phyloP scores from a whole-genome alignment of 30 jellyfish, hydroid and myxozoan species.

The Aurelia sp. region DNA sequence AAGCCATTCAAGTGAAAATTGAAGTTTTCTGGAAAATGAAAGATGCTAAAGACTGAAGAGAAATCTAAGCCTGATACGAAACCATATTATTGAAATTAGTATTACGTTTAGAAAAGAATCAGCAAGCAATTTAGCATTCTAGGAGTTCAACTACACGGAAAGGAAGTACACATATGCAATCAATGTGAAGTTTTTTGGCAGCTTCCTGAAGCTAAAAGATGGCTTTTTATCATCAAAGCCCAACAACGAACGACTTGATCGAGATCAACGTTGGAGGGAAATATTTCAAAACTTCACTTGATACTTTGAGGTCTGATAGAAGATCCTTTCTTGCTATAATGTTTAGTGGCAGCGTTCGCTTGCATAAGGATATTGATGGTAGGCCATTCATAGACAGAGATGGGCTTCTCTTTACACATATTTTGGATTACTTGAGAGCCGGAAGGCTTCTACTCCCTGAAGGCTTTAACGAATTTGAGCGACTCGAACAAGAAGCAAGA shows the following conservation, averaged over 20 bases:
- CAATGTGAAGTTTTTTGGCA: too few relatives aligned
- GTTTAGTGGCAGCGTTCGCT: conserved; percentile 64
- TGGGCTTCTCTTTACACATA: conserved; percentile 45
- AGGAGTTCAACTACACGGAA: too few relatives aligned
- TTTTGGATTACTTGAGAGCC: conserved; percentile 53
- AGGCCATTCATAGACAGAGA: conserved; percentile 58
- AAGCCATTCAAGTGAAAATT: too few relatives aligned
- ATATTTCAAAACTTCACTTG: conserved; percentile 33
- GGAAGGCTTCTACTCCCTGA: conserved; percentile 51
- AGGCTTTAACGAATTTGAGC: conserved; percentile 48
- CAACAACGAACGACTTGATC: background rate
- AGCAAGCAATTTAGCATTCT: too few relatives aligned
- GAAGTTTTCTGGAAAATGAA: too few relatives aligned
- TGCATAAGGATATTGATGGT: conserved; percentile 31
- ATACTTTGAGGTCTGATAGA: conserved; percentile 40
- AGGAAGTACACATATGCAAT: too few relatives aligned
- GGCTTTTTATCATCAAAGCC: background rate
- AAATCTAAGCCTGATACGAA: too few relatives aligned
- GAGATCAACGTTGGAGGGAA: conserved; percentile 70
- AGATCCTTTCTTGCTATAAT: conserved; percentile 53
- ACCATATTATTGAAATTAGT: too few relatives aligned
- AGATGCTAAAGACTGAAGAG: too few relatives aligned
- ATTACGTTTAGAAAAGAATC: too few relatives aligned
- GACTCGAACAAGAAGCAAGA: conserved; percentile 59
- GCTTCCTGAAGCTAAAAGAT: background rate